These are phyloP conservation scores for Merops nubicus DNA, from an alignment of 2,113 vertebrate genomes.

Conservation along the genomic window DNA sequence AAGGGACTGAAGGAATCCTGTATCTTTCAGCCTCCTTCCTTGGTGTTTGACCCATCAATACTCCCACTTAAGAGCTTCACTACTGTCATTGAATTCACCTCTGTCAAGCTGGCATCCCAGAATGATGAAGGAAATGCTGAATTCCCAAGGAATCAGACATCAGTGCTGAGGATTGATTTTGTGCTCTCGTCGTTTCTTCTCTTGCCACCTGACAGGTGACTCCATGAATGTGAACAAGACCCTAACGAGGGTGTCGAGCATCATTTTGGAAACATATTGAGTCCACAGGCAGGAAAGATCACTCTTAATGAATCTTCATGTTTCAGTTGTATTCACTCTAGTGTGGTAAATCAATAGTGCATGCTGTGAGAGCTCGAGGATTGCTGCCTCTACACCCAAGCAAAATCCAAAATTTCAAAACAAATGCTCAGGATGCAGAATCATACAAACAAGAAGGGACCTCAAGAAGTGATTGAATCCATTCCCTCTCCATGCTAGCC, in stretches of 20 bases:
- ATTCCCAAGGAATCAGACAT: background rate
- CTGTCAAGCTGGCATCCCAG: background rate
- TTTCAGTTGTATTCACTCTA: background rate
- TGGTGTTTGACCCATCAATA: background rate
- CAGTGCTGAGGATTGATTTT: background rate
- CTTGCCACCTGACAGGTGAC: background rate
- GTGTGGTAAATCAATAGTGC: background rate
- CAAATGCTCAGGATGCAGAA: background rate
- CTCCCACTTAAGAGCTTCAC: background rate
- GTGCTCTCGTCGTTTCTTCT: background rate
- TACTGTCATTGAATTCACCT: background rate
- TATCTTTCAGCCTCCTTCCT: background rate
- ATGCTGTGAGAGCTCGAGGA: background rate
- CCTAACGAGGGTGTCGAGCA: background rate
- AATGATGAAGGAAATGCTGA: background rate
- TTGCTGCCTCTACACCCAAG: background rate
- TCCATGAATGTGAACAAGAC: slow-evolving; percentile 1
- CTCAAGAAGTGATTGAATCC: background rate
- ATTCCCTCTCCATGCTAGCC: background rate
- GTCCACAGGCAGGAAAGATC: background rate
- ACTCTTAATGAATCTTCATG: slow-evolving; percentile 15
- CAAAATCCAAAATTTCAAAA: background rate
- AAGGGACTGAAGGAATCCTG: background rate
- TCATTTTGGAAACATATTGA: background rate
- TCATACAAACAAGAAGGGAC: background rate